Evolutionary conservation across 92 coral and sea anemone species (phyloP).

Genomic region (Pocillopora meandrina): DNA sequence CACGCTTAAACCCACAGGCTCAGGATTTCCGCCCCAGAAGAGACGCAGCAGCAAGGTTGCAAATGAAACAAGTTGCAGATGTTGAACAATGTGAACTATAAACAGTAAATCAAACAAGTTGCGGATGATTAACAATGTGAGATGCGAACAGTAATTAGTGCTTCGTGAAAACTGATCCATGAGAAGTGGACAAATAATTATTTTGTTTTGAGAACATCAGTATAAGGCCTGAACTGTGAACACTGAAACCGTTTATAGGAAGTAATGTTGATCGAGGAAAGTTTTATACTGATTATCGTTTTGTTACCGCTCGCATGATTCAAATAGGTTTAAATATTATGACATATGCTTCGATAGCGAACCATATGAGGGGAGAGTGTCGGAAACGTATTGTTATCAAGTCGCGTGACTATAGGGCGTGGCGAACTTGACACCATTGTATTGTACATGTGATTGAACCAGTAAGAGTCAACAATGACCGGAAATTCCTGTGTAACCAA

Average conservation of each 20-base stretch:
- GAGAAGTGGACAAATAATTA: background rate
- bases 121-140: constrained; percentile 12
- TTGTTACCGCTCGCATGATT: constrained; percentile 16
- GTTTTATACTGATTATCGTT: constrained; percentile 1
- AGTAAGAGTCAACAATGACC: too few relatives aligned
- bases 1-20: constrained; percentile 30
- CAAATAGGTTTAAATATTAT: background rate
- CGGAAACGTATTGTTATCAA: too few relatives aligned
- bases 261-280: background rate
- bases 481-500: too few relatives aligned
- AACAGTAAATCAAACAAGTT: constrained; percentile 8
- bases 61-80: constrained; percentile 3
- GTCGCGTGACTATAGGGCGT: too few relatives aligned
- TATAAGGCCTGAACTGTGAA: constrained; percentile 5
- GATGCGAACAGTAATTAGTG: background rate
- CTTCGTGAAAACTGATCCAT: constrained; percentile 20
- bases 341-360: constrained; percentile 9
- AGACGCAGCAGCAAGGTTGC: constrained; percentile 19
- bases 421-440: too few relatives aligned
- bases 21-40: constrained; percentile 24
- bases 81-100: constrained; percentile 21
- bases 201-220: constrained; percentile 5
- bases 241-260: background rate
- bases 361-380: constrained; percentile 4
- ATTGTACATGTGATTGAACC: too few relatives aligned